A percentile compares a stretch with the other conserved stretches of the same genome.
Evolutionary conservation across 1,140 invertebrate species (phyloP).

Genomic region (Pseudomyrmex pallidus): DNA sequence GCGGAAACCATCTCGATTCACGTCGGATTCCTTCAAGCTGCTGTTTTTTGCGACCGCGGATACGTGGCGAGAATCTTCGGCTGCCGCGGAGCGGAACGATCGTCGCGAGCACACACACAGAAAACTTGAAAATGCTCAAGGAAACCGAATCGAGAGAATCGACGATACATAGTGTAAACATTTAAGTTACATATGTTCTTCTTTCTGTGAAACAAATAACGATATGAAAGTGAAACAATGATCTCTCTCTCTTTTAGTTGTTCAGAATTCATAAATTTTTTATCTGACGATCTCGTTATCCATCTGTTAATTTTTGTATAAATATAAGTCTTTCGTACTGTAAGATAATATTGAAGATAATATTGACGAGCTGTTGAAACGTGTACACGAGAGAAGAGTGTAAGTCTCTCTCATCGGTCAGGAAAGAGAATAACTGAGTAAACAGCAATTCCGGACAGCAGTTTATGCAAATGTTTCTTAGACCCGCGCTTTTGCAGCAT

Average conservation of each 20-base stretch:
- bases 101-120: not conserved
- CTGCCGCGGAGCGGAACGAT: conserved; percentile 2
- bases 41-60: conserved; percentile 67
- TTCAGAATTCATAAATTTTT: too few relatives aligned
- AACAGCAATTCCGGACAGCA: conserved; percentile 28
- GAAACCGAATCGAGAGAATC: not conserved
- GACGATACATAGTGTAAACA: too few relatives aligned
- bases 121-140: not conserved
- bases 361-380: not conserved
- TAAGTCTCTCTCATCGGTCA: not conserved
- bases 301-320: not conserved
- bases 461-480: conserved; percentile 48
- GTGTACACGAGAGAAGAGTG: not conserved
- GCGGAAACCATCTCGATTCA: conserved; percentile 60
- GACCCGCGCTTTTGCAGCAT: not conserved
- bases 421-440: conserved; percentile 8
- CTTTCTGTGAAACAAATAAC: not conserved
- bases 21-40: conserved; percentile 71
- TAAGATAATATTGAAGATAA: too few relatives aligned
- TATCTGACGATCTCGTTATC: too few relatives aligned
- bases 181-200: not conserved
- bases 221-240: conserved; percentile 2
- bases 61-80: conserved; percentile 32
- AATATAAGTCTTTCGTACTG: too few relatives aligned
- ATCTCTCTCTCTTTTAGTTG: too few relatives aligned